Evolutionary conservation across 1,140 invertebrate genomes (phyloP).

Genomic region (Thaumatotibia leucotreta): DNA sequence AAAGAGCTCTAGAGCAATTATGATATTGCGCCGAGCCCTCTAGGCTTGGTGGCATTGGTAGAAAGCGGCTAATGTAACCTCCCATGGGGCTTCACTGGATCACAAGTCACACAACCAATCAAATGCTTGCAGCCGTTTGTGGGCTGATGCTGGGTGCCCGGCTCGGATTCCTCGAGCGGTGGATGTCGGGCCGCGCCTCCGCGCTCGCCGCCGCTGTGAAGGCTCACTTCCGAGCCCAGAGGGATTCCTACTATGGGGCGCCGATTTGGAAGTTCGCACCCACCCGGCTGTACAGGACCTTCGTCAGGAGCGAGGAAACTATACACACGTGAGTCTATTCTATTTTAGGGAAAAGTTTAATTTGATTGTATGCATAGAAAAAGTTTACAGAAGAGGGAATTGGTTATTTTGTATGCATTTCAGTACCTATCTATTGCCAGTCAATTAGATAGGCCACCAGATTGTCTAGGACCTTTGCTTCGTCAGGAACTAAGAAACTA

Average conservation of each 20-base stretch:
- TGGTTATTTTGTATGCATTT: too few species aligned
- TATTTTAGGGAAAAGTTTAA: background rate
- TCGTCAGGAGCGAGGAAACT: constrained; percentile 85
- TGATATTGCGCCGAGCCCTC: too few species aligned
- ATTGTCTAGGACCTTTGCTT: constrained; percentile 85
- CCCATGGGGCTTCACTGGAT: too few species aligned
- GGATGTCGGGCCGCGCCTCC: constrained; percentile 75
- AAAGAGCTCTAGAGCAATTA: too few species aligned
- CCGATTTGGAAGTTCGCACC: constrained; percentile 90
- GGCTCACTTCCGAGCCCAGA: constrained; percentile 84
- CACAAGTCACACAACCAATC: too few species aligned
- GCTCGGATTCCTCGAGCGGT: constrained; percentile 85
- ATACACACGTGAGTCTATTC: constrained; percentile 81
- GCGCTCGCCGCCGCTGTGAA: constrained; percentile 83
- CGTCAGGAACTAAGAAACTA: constrained; percentile 84
- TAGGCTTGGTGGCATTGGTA: too few species aligned
- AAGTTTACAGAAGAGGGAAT: too few species aligned
- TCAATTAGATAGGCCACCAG: too few species aligned
- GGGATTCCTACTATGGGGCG: constrained; percentile 89
- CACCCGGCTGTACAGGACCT: constrained; percentile 83
- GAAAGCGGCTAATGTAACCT: too few species aligned
- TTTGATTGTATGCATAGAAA: too few species aligned
- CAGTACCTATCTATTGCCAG: too few species aligned
- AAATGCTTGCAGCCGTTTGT: constrained; percentile 79
- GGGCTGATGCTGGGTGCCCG: constrained; percentile 86